Evolutionary conservation across 2,888 invertebrate species (phyloP).

Genomic region (Lochmaea crataegi): DNA sequence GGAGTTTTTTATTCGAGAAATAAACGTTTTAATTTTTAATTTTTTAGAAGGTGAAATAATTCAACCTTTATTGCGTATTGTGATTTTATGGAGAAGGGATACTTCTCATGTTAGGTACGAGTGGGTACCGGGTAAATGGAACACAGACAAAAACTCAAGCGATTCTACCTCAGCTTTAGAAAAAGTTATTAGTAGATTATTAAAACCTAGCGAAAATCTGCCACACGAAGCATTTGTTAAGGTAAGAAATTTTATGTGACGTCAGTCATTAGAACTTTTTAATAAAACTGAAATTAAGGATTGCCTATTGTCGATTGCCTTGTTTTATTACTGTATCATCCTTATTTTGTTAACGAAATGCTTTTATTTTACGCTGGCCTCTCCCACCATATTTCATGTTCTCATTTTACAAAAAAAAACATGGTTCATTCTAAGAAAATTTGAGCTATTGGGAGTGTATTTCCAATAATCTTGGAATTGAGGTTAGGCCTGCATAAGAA

Average conservation of each 20-base stretch:
- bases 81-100: slow-evolving; percentile 91
- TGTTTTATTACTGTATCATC: too few species aligned
- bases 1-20: not conserved
- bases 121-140: slow-evolving; percentile 84
- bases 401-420: too few species aligned
- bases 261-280: too few species aligned
- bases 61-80: slow-evolving; percentile 81
- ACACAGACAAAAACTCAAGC: slow-evolving; percentile 71
- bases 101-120: slow-evolving; percentile 89
- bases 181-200: slow-evolving; percentile 76
- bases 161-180: slow-evolving; percentile 80
- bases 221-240: slow-evolving; percentile 83
- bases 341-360: too few species aligned
- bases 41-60: slow-evolving; percentile 70
- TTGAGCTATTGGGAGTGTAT: too few species aligned
- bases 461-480: too few species aligned
- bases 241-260: slow-evolving; percentile 63
- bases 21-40: slow-evolving; percentile 25
- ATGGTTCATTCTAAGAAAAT: too few species aligned
- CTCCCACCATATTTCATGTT: too few species aligned
- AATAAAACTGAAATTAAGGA: too few species aligned
- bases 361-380: too few species aligned
- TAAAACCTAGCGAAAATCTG: slow-evolving; percentile 79
- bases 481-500: too few species aligned
- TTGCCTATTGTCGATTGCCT: too few species aligned